Base-by-base conservation (phyloP, 2,888 invertebrate species). In the Hartigia nigra region DNA sequence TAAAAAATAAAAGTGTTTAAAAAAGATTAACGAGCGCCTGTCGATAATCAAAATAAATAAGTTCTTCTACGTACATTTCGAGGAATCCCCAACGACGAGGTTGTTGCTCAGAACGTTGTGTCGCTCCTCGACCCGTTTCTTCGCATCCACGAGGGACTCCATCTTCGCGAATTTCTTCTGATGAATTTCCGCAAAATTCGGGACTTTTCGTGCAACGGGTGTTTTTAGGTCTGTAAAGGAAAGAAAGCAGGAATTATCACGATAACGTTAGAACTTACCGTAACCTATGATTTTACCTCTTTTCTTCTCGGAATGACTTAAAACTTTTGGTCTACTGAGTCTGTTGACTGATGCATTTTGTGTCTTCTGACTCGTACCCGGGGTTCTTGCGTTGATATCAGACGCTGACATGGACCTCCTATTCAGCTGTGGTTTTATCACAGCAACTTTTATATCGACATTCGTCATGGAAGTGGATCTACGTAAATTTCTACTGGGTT, bases 101-200 rank as follows among this genome's bases (percentile, higher is more conserved):
- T 55, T 55, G 55, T 55, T 23, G 14, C 31, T 84, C 37, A 88
- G 79, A n/a, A 83, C 81, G 70, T 83, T 70, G 69, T 90, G 89
- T 23, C 89, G 85, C 4, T 84, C 77, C 76, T 82, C 82, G 36
- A 90, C 79, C 75, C 91, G 82, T 81, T 85, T 86, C 75, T 87
- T 89, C 4, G 86, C 88, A 86, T 96, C 95, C 72, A 93, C 91
- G 31, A 96, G 88, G 23, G 95, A 95, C 91, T 96, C 95, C 94
- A 96, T 95, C 91, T 93, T 93, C 37, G 93, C 93, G 86, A 95
- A 95, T 77, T 93, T 93, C 85, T 93, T 94, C 88, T 94, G 93
- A 87, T 96, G 96, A 77, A 96, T 93, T 5, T 94, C 93, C 0
- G 94, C 93, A 89, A 96, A 96, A 91, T 96, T 94, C 0, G 96